Base-by-base conservation (phyloP, 1,140 invertebrate genomes). In the Drosophila pseudoobscura region DNA sequence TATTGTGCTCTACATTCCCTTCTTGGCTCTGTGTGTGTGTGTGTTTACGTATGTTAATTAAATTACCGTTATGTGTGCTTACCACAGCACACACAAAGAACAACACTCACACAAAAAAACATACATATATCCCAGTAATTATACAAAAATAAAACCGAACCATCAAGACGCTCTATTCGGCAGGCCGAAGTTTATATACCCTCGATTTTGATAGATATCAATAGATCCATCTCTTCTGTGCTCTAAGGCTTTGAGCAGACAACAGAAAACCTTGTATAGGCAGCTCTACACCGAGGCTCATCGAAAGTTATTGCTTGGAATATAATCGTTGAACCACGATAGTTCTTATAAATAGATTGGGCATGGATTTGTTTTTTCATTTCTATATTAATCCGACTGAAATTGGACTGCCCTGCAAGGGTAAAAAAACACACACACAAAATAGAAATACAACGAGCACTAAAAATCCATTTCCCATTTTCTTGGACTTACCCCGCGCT, bases 41-140 rank as follows among this genome's bases (percentile, higher is more conserved):
- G 55, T 72, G 75, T 75, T 78, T 75, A 78, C 80, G 75, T 66
- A 88, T 87, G 83, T 87, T 87, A 87, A 87, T 87, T 87, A 82
- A 87, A 87, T 87, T 87, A 87, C 75, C 83, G 83, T 87, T 87
- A 74, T 84, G 80, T 85, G 73, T 77, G 78, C 77, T 82, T 87
- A 75, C 72, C 82, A 78, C 54, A 75, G 68, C 63, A 76, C 49
- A 66, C 43, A 66, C 45, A 69, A 63, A 59, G 51, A 24, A 72
- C 49, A 64, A 75, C 35, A 60, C 45, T 47, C 35, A 52, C 47
- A 59, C 22, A 69, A 20, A 39, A 2, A 47, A 45, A 55, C 59
- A 56, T 51, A 78, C 60, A 57, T 73, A 73, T 80, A 75, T 87
- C 66, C 51, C 43, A 74, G 80, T 85, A 87, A 85, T 87, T 85